Percentiles rank a stretch among this genome's conserved stretches.
Evolutionary conservation across 92 coral and sea anemone species (phyloP).

Genomic region (Parazoanthus swiftii): DNA sequence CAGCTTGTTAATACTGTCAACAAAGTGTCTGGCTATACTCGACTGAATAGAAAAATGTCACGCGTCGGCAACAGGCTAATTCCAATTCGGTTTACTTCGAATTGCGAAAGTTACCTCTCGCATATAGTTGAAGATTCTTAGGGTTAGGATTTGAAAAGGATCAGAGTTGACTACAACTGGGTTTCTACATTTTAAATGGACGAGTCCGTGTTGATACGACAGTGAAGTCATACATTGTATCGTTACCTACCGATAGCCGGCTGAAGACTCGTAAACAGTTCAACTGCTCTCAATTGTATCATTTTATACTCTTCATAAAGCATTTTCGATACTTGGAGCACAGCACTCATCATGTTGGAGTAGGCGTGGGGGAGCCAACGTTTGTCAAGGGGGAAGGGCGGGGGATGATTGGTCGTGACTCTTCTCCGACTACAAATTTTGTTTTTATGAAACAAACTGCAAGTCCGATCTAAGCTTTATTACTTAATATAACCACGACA

Average conservation of each 20-base stretch:
- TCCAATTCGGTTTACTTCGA: constrained; percentile 23
- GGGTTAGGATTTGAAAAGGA: constrained; percentile 2
- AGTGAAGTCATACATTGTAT: constrained; percentile 28
- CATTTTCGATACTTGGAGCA: constrained; percentile 17
- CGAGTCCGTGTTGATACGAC: constrained; percentile 29
- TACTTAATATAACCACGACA: constrained; percentile 4
- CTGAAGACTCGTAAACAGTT: constrained; percentile 23
- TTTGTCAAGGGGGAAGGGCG: constrained; percentile 9
- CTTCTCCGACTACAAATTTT: constrained; percentile 3
- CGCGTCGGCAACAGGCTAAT: constrained; percentile 27
- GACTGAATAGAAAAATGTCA: constrained; percentile 27
- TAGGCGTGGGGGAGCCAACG: constrained; percentile 25
- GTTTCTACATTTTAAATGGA: constrained; percentile 27
- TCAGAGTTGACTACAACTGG: constrained; percentile 30
- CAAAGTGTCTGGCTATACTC: constrained; percentile 25
- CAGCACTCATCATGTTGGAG: background rate
- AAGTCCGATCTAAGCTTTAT: constrained; percentile 18
- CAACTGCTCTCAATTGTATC: constrained; percentile 29
- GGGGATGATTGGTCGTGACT: background rate
- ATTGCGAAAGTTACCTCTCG: constrained; percentile 29
- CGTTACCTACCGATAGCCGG: constrained; percentile 24
- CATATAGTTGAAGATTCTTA: constrained; percentile 7
- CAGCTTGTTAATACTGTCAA: constrained; percentile 27
- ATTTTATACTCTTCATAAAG: constrained; percentile 24
- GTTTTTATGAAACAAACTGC: constrained; percentile 15